Evolutionary conservation across 2,888 invertebrate species (phyloP).

Genomic region (Atethmia centrago): DNA sequence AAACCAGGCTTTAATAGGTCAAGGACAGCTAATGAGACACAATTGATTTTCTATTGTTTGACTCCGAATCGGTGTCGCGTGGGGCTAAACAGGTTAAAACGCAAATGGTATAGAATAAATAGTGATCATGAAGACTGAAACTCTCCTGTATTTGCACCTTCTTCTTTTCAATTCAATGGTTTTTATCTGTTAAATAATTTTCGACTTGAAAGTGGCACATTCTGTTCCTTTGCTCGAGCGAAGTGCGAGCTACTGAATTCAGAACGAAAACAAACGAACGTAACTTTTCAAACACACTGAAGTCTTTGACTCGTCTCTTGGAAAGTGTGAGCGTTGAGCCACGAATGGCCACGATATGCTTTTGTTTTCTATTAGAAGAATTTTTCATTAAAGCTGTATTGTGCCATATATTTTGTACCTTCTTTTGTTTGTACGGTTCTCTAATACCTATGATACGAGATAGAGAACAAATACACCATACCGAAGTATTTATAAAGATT

Average conservation of each 20-base stretch:
- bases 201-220: slow-evolving; percentile 41
- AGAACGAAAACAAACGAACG: slow-evolving; percentile 41
- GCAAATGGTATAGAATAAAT: background rate
- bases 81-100: too few relatives aligned
- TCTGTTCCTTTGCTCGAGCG: background rate
- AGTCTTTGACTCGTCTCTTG: slow-evolving; percentile 63
- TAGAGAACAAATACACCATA: background rate
- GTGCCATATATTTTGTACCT: background rate
- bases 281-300: slow-evolving; percentile 43
- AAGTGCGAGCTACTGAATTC: slow-evolving; percentile 40
- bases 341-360: slow-evolving; percentile 30
- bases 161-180: slow-evolving; percentile 30
- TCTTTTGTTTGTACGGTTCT: background rate
- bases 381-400: slow-evolving; percentile 24
- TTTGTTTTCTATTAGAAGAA: slow-evolving; percentile 17
- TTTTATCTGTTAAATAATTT: slow-evolving; percentile 31
- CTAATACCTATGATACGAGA: too few relatives aligned
- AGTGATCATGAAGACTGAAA: background rate
- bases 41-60: too few relatives aligned
- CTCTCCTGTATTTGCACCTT: background rate
- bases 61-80: too few relatives aligned
- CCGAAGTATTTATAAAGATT: background rate
- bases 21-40: too few relatives aligned
- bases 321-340: slow-evolving; percentile 53
- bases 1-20: too few relatives aligned